phyloP scores from a whole-genome alignment of 2,888 invertebrate genomes.

The Eudasyphora cyanicolor region DNA sequence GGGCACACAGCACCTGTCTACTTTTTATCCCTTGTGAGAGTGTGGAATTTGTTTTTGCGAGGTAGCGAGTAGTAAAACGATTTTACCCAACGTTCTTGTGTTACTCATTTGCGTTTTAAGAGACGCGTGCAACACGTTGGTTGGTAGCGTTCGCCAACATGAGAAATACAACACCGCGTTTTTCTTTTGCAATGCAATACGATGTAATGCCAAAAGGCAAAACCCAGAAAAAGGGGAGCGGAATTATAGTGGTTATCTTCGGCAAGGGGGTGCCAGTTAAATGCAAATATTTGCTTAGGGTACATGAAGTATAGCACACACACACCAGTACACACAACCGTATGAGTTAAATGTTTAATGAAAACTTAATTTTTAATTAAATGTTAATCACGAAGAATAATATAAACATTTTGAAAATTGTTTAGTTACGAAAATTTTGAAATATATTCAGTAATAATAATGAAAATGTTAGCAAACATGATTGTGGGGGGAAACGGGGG shows the following conservation, averaged over 20 bases:
- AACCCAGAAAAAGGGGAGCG: no score
- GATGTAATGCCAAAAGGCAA: not conserved
- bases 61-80: not conserved
- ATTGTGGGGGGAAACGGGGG: no score
- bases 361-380: slow-evolving; percentile 30
- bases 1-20: not conserved
- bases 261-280: not conserved
- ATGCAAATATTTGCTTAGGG: slow-evolving; percentile 30
- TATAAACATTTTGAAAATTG: not conserved
- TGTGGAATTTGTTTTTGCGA: not conserved
- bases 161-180: slow-evolving; percentile 47
- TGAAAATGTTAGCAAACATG: no score
- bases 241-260: slow-evolving; percentile 34
- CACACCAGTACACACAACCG: no score
- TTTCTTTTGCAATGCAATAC: slow-evolving; percentile 27
- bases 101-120: slow-evolving; percentile 18
- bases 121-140: slow-evolving; percentile 40
- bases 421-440: no score
- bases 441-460: no score
- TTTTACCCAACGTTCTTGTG: not conserved
- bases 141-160: no score
- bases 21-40: not conserved
- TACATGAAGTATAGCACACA: not conserved
- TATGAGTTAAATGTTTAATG: slow-evolving; percentile 26
- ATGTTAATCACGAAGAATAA: slow-evolving; percentile 19